Percentiles rank a stretch among this genome's conserved stretches.
phyloP scores from a whole-genome alignment of 2,888 invertebrate genomes.

The Junonia oenone region DNA sequence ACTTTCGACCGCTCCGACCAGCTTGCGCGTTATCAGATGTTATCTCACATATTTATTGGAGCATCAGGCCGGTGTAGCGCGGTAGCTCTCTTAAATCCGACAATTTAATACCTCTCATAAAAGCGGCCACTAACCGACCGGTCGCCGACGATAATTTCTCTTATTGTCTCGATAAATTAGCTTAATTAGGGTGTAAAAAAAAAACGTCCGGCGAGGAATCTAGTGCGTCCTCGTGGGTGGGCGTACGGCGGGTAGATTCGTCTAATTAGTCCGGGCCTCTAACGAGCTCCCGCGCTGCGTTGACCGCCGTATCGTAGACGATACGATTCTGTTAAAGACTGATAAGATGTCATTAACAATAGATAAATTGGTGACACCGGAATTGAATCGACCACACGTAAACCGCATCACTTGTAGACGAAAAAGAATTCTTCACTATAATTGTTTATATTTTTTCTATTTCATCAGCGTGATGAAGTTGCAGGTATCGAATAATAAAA shows the following conservation, averaged over 20 bases:
- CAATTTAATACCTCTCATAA: slow-evolving; percentile 69
- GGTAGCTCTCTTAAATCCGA: slow-evolving; percentile 64
- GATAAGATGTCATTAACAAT: neutral
- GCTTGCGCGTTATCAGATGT: slow-evolving; percentile 50
- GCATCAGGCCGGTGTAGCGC: slow-evolving; percentile 65
- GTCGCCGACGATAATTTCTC: slow-evolving; percentile 62
- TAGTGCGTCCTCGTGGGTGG: slow-evolving; percentile 70
- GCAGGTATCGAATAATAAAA: too few species aligned
- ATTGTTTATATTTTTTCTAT: too few species aligned
- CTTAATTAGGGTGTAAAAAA: slow-evolving; percentile 78
- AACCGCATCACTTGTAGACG: neutral
- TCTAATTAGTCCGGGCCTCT: slow-evolving; percentile 20
- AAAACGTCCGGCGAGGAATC: slow-evolving; percentile 65
- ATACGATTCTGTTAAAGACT: neutral
- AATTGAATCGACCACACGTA: neutral
- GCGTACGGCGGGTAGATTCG: slow-evolving; percentile 21
- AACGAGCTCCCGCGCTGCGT: slow-evolving; percentile 4
- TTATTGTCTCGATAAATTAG: slow-evolving; percentile 77
- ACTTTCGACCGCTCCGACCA: slow-evolving; percentile 28
- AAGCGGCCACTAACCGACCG: slow-evolving; percentile 56
- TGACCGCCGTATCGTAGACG: neutral
- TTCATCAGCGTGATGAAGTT: too few species aligned
- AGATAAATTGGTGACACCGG: neutral
- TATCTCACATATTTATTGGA: slow-evolving; percentile 69
- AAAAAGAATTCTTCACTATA: neutral